phyloP scores from a whole-genome alignment of 2,888 invertebrate species.

The Drosophila testacea region DNA sequence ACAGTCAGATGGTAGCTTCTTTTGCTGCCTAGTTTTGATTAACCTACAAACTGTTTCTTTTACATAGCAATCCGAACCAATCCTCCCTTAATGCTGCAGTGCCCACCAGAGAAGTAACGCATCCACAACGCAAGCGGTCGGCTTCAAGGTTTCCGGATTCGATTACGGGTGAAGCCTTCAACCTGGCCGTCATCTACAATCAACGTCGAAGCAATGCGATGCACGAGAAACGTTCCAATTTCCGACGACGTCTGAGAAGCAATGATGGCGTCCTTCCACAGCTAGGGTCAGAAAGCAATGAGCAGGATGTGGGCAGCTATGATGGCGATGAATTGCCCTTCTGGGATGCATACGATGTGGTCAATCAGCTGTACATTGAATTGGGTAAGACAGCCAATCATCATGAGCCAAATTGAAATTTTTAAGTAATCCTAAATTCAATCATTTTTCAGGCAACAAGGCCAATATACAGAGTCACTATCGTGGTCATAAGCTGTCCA shows the following conservation, averaged over 20 bases:
- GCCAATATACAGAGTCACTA: conserved; percentile 95
- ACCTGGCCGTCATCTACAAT: conserved; percentile 81
- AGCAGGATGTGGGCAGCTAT: conserved; percentile 63
- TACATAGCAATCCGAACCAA: conserved; percentile 82
- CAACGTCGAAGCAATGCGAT: conserved; percentile 79
- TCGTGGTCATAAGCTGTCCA: conserved; percentile 96
- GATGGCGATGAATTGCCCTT: conserved; percentile 87
- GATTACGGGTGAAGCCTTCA: conserved; percentile 62
- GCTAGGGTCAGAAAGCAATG: conserved; percentile 35
- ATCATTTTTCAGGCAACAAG: conserved; percentile 87
- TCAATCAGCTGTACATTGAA: conserved; percentile 95
- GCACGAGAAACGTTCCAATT: conserved; percentile 77
- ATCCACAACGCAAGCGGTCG: conserved; percentile 50
- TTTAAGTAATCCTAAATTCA: not conserved
- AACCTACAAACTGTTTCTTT: not conserved
- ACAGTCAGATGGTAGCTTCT: no score
- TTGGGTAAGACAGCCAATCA: conserved; percentile 86
- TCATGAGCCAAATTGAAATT: no score
- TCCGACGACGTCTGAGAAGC: conserved; percentile 74
- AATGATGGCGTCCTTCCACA: conserved; percentile 63
- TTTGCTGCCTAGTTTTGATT: not conserved
- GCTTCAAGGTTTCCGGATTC: conserved; percentile 25
- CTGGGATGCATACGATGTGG: conserved; percentile 96
- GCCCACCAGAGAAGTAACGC: conserved; percentile 27
- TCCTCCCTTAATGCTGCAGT: conserved; percentile 55